A percentile compares a stretch with the other conserved stretches of the same genome.
These are phyloP conservation scores for Muscina levida DNA, from an alignment of 2,888 invertebrate species.

Conservation along the genomic window DNA sequence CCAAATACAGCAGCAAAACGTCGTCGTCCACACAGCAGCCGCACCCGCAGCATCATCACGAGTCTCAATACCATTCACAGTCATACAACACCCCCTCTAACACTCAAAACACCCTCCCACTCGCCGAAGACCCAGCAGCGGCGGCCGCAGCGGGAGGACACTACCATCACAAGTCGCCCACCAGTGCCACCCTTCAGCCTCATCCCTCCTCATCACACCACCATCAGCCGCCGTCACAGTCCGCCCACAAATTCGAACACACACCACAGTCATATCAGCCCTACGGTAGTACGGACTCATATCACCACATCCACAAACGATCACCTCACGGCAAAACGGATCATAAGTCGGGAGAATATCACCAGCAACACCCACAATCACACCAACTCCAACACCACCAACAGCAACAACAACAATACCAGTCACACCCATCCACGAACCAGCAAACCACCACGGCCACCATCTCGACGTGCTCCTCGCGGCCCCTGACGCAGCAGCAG, in stretches of 20 bases:
- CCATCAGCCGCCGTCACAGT: constrained; percentile 50
- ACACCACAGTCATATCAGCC: constrained; percentile 55
- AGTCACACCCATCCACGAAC: constrained; percentile 46
- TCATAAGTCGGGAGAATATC: constrained; percentile 48
- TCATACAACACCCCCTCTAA: constrained; percentile 49
- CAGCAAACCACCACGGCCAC: constrained; percentile 68
- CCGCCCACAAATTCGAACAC: constrained; percentile 50
- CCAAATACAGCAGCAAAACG: constrained; percentile 65
- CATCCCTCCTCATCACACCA: constrained; percentile 41
- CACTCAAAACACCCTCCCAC: constrained; percentile 31
- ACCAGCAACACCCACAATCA: constrained; percentile 66
- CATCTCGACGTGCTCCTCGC: constrained; percentile 68
- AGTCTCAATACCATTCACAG: constrained; percentile 59
- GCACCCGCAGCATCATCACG: constrained; percentile 43
- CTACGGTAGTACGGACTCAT: constrained; percentile 55
- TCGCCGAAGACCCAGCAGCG: constrained; percentile 43
- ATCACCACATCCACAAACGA: constrained; percentile 54
- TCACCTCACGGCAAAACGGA: constrained; percentile 48
- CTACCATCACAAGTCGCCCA: constrained; percentile 59
- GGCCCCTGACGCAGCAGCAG: constrained; percentile 66
- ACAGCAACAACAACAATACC: constrained; percentile 50
- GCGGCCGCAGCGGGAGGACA: constrained; percentile 68
- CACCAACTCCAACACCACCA: constrained; percentile 69
- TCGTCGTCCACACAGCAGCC: constrained; percentile 56
- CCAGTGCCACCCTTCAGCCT: constrained; percentile 51